Conservation (phyloP, 2,888 invertebrate genomes). For the Meiosimyza platycephala region DNA sequence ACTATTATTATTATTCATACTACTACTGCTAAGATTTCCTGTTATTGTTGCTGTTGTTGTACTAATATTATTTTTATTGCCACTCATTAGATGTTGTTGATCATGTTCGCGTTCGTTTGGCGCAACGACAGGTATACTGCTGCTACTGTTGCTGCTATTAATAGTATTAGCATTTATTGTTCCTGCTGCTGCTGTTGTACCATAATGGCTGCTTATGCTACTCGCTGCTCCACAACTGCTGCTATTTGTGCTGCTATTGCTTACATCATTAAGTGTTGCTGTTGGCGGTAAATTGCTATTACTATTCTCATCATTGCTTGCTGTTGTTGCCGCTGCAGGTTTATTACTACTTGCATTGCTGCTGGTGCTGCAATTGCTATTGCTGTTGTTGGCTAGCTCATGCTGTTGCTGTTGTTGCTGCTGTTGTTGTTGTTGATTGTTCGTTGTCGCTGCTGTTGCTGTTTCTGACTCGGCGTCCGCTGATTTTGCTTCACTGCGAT, state of each 20-base stretch:
- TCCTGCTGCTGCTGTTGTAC: neutral
- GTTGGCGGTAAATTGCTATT: slow-evolving; percentile 58
- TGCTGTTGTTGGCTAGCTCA: slow-evolving; percentile 35
- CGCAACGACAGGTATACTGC: slow-evolving; percentile 53
- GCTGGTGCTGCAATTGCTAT: slow-evolving; percentile 32
- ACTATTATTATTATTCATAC: slow-evolving; percentile 45
- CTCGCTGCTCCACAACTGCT: slow-evolving; percentile 60
- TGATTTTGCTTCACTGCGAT: slow-evolving; percentile 2
- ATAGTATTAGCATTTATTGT: neutral
- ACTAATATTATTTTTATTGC: slow-evolving; percentile 42
- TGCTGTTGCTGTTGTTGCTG: slow-evolving; percentile 29
- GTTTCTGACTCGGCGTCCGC: neutral
- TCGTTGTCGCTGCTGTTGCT: slow-evolving; percentile 34
- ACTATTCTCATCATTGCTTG: slow-evolving; percentile 56
- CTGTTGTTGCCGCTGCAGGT: slow-evolving; percentile 35
- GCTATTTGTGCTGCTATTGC: slow-evolving; percentile 65
- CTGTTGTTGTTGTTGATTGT: neutral
- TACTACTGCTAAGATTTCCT: slow-evolving; percentile 47
- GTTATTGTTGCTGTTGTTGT: slow-evolving; percentile 43
- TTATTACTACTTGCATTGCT: slow-evolving; percentile 26
- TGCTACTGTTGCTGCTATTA: slow-evolving; percentile 56
- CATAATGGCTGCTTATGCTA: slow-evolving; percentile 46
- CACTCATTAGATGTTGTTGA: slow-evolving; percentile 36
- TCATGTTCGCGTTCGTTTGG: slow-evolving; percentile 21
- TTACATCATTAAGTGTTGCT: slow-evolving; percentile 61